A percentile compares a stretch with the other conserved stretches of the same genome.
These are phyloP conservation scores for Altica lythri DNA, from an alignment of 2,888 invertebrate species.

Conservation along the genomic window DNA sequence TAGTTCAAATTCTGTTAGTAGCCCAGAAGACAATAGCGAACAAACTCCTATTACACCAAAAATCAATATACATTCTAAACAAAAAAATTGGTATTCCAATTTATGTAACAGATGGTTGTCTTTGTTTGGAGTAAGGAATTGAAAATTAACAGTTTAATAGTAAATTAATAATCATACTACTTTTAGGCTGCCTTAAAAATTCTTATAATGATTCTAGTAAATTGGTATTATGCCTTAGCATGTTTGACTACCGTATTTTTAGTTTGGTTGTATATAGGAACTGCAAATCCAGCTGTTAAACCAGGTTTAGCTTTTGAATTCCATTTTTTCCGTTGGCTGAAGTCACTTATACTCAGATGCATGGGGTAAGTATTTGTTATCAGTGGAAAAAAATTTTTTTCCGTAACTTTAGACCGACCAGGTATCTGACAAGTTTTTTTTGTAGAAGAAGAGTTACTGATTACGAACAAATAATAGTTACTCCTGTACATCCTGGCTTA, in stretches of 20 bases:
- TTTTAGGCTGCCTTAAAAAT: constrained; percentile 84
- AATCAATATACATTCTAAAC: constrained; percentile 81
- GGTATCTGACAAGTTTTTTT: constrained; percentile 32
- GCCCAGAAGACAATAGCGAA: constrained; percentile 52
- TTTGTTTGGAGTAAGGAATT: constrained; percentile 74
- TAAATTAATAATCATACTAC: constrained; percentile 3
- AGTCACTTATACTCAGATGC: constrained; percentile 70
- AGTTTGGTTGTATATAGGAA: constrained; percentile 93
- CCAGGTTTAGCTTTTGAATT: constrained; percentile 88
- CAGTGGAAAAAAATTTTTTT: not conserved
- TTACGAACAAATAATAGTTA: constrained; percentile 85
- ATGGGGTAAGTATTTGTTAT: constrained; percentile 70
- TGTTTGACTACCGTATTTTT: constrained; percentile 81
- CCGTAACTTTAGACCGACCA: not conserved
- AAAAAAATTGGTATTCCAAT: constrained; percentile 92
- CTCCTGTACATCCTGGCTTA: constrained; percentile 79
- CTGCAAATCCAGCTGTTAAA: constrained; percentile 93
- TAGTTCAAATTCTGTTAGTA: constrained; percentile 50
- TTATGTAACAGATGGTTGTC: constrained; percentile 96
- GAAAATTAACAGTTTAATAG: not conserved
- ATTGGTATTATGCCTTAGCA: constrained; percentile 89
- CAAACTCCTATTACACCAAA: constrained; percentile 64
- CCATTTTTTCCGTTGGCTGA: constrained; percentile 78
- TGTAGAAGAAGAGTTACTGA: constrained; percentile 75
- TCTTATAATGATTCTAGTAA: constrained; percentile 88